Percentiles rank a stretch among this genome's conserved stretches.
Conservation (phyloP, 2,888 invertebrate species). For the Cryptocheilus praepositus region DNA sequence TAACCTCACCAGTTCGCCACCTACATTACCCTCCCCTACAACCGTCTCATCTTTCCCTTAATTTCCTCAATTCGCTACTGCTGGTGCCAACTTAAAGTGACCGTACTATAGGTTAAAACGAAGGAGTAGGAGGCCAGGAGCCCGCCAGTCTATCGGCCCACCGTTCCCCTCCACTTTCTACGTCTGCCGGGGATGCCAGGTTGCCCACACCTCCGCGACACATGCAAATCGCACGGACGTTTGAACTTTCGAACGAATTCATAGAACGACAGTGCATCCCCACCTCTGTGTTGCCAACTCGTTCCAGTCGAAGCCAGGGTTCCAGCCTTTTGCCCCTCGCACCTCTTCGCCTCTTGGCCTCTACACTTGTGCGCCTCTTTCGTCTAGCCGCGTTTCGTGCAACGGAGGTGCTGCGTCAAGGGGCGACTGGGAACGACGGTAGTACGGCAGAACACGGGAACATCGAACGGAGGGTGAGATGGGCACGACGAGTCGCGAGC, state of each 20-base stretch:
- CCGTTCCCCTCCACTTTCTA: slow-evolving; percentile 4
- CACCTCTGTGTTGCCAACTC: slow-evolving; percentile 24
- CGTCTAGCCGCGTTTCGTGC: slow-evolving; percentile 43
- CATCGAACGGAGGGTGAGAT: slow-evolving; percentile 4
- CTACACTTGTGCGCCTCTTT: slow-evolving; percentile 31
- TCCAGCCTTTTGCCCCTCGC: no score
- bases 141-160: no score
- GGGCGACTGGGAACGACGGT: no score
- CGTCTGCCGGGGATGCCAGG: background rate
- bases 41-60: no score
- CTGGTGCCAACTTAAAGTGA: no score
- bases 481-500: slow-evolving; percentile 17
- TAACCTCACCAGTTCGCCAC: no score
- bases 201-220: slow-evolving; percentile 40
- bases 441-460: slow-evolving; percentile 1
- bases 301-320: slow-evolving; percentile 12
- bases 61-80: no score
- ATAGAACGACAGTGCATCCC: slow-evolving; percentile 45
- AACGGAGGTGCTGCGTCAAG: slow-evolving; percentile 5
- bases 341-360: slow-evolving; percentile 22
- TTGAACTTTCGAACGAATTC: slow-evolving; percentile 65
- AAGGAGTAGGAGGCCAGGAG: no score
- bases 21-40: no score
- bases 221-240: slow-evolving; percentile 60
- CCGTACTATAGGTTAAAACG: no score